These are phyloP conservation scores for Leucoraja ocellata DNA, from an alignment of 2,797 vertebrate genomes.

Conservation along the genomic window DNA sequence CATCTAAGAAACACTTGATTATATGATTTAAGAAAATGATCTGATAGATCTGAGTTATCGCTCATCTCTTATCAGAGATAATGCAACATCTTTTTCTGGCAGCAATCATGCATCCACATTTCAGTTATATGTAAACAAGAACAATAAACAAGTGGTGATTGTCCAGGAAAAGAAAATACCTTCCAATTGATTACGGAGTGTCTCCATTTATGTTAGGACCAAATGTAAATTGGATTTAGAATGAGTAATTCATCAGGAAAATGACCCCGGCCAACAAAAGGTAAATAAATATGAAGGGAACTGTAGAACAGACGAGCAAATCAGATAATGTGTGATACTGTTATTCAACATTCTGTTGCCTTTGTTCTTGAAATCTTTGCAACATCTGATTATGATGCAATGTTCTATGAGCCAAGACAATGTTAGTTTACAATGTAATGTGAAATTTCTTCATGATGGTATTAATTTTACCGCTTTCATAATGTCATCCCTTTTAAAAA, in stretches of 20 bases:
- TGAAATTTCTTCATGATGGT: background rate
- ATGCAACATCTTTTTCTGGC: background rate
- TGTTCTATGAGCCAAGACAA: no score
- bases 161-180: background rate
- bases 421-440: background rate
- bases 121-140: background rate
- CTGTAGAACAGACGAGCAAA: background rate
- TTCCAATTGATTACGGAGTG: background rate
- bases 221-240: background rate
- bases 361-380: background rate
- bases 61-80: background rate
- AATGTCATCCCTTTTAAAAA: background rate
- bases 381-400: background rate
- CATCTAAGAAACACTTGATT: background rate
- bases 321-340: background rate
- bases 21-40: background rate
- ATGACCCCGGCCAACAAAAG: background rate
- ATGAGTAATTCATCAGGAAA: background rate
- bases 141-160: background rate
- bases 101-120: background rate
- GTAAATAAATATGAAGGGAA: background rate
- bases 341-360: background rate
- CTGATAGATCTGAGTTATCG: background rate
- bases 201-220: background rate
- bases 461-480: background rate